phyloP scores from a whole-genome alignment of 1,140 invertebrate genomes.

The Drosophila subobscura region DNA sequence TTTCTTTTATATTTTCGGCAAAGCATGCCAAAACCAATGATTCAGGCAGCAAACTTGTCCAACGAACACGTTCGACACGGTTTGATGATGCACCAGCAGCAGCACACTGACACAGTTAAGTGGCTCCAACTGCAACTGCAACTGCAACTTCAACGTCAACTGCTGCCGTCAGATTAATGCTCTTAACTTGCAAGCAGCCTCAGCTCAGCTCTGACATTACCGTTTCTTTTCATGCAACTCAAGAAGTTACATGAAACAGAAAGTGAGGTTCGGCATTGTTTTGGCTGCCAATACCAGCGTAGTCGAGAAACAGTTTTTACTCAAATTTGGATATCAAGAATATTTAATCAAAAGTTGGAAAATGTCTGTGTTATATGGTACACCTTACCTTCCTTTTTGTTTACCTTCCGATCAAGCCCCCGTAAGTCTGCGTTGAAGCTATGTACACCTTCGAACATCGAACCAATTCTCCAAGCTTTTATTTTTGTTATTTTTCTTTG shows the following conservation, averaged over 20 bases:
- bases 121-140: conserved; percentile 10
- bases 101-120: conserved; percentile 67
- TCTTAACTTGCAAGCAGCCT: conserved; percentile 44
- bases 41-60: conserved; percentile 62
- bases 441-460: conserved; percentile 1
- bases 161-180: conserved; percentile 55
- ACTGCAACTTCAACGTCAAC: conserved; percentile 20
- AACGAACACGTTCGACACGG: conserved; percentile 47
- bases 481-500: background rate
- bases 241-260: too few species aligned
- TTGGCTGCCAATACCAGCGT: too few species aligned
- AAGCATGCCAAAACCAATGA: conserved; percentile 56
- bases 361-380: too few species aligned
- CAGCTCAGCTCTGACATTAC: background rate
- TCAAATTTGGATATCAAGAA: too few species aligned
- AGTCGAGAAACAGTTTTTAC: too few species aligned
- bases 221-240: too few species aligned
- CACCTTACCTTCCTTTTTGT: too few species aligned
- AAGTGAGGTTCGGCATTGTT: too few species aligned
- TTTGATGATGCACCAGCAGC: conserved; percentile 35
- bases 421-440: too few species aligned
- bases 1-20: conserved; percentile 24
- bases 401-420: too few species aligned
- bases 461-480: too few species aligned
- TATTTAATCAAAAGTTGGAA: too few species aligned